A percentile compares a stretch with the other conserved stretches of the same genome.
These are phyloP conservation scores for Turnix velox DNA, from an alignment of 2,113 vertebrate species.

Conservation along the genomic window DNA sequence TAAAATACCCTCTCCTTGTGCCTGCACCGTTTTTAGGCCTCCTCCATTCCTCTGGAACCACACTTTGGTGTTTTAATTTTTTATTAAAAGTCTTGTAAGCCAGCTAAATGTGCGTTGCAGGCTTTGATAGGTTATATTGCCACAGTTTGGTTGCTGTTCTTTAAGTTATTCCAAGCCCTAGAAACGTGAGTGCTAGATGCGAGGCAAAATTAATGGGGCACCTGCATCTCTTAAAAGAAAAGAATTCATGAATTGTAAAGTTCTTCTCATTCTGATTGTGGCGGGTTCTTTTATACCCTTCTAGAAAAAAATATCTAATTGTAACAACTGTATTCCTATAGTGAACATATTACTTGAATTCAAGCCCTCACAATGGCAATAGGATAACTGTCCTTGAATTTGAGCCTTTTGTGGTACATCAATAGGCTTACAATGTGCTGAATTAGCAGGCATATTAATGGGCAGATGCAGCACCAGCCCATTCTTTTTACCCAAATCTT, in stretches of 20 bases:
- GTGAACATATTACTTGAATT: conserved; percentile 87
- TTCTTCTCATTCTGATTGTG: conserved; percentile 70
- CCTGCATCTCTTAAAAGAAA: conserved; percentile 63
- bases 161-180: conserved; percentile 25
- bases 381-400: conserved; percentile 98
- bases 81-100: conserved; percentile 68
- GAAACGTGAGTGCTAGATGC: conserved; percentile 6
- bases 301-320: conserved; percentile 90
- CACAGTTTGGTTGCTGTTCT: not conserved
- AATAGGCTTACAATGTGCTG: conserved; percentile 99
- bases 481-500: conserved; percentile 96
- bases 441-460: conserved; percentile 99
- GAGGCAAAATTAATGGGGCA: conserved; percentile 55
- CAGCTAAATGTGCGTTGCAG: conserved; percentile 36
- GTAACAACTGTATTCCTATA: conserved; percentile 97
- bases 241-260: conserved; percentile 48
- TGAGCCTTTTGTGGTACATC: conserved; percentile 93
- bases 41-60: conserved; percentile 24
- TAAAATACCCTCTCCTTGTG: conserved; percentile 52
- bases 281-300: conserved; percentile 76
- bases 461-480: conserved; percentile 88
- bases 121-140: conserved; percentile 16
- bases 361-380: conserved; percentile 91
- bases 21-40: not conserved
- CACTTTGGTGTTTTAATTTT: conserved; percentile 65